A percentile compares a stretch with the other conserved stretches of the same genome.
Evolutionary conservation across 2,113 vertebrate species (phyloP).

Genomic region (Hemiprocne comata): DNA sequence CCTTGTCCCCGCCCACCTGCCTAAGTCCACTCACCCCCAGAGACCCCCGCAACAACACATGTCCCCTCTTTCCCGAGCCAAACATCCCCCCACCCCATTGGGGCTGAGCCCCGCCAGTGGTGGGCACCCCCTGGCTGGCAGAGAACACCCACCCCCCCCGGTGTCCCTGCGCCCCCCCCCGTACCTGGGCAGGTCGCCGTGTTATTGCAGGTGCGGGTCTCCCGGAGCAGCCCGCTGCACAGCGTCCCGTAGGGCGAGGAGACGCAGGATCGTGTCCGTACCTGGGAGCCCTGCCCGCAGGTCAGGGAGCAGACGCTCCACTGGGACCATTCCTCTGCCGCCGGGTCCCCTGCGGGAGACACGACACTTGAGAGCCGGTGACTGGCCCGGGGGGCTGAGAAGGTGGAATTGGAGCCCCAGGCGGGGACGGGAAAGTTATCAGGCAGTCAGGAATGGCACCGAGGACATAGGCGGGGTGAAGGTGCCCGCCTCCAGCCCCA

Average conservation of each 20-base stretch:
- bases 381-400: fast-evolving
- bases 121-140: background rate
- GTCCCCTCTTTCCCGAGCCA: background rate
- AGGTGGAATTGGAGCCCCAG: too few relatives aligned
- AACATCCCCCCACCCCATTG: fast-evolving
- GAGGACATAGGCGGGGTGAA: fast-evolving
- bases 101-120: background rate
- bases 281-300: constrained; percentile 95
- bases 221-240: constrained; percentile 94
- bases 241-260: constrained; percentile 96
- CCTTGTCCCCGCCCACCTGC: background rate
- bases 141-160: background rate
- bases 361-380: background rate
- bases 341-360: constrained; percentile 86
- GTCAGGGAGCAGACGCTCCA: constrained; percentile 98
- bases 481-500: background rate
- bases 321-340: constrained; percentile 97
- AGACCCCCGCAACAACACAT: fast-evolving
- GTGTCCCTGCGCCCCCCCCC: background rate
- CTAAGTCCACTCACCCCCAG: background rate
- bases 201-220: constrained; percentile 96
- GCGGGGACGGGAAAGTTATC: too few relatives aligned
- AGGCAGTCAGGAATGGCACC: background rate
- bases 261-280: constrained; percentile 95
- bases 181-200: constrained; percentile 93